Evolutionary conservation across 1,140 invertebrate species (phyloP).

Genomic region (Papilio machaon): DNA sequence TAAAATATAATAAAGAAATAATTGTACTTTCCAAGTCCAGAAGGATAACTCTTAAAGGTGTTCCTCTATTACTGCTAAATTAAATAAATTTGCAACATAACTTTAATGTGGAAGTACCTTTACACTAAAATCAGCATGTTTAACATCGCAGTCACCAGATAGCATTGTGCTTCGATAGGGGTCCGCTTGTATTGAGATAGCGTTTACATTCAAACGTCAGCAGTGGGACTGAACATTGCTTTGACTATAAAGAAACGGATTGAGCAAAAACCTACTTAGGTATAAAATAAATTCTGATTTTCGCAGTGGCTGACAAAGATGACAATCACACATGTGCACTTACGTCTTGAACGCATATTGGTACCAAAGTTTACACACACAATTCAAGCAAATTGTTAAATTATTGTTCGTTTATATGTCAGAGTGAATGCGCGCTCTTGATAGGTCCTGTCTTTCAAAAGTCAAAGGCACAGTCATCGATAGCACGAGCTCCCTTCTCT

Average conservation of each 20-base stretch:
- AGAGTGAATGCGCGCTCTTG: too few relatives aligned
- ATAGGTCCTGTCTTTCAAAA: too few relatives aligned
- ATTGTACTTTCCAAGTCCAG: background rate
- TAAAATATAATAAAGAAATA: background rate
- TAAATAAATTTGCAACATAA: background rate
- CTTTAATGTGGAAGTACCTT: background rate
- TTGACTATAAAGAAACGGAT: too few relatives aligned
- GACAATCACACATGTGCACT: too few relatives aligned
- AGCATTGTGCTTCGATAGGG: slow-evolving; percentile 9
- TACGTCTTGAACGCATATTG: too few relatives aligned
- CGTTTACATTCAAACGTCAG: slow-evolving; percentile 21
- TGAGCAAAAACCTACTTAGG: too few relatives aligned
- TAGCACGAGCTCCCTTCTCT: slow-evolving; percentile 5
- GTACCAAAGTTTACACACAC: too few relatives aligned
- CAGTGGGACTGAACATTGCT: background rate
- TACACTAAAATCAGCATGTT: slow-evolving; percentile 6
- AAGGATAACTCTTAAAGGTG: background rate
- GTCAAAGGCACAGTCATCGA: background rate
- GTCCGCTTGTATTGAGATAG: slow-evolving; percentile 30
- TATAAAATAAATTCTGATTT: too few relatives aligned
- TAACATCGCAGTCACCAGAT: background rate
- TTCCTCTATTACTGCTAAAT: background rate
- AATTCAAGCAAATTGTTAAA: too few relatives aligned
- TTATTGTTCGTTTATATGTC: too few relatives aligned
- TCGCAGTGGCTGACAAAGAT: too few relatives aligned